phyloP scores from a whole-genome alignment of 2,888 invertebrate genomes.

The Anoplius nigerrimus region DNA sequence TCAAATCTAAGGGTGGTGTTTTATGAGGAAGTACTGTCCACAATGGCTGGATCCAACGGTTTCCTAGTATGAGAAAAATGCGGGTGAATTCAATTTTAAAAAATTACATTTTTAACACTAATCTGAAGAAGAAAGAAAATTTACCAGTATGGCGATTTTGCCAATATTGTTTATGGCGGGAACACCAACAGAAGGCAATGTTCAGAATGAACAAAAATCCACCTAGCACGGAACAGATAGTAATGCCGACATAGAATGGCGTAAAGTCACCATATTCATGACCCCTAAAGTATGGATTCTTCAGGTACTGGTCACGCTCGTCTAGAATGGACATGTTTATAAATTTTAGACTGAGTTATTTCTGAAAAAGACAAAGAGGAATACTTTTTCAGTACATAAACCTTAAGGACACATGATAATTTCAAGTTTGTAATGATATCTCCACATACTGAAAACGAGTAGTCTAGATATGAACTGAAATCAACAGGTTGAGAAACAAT shows the following conservation, averaged over 20 bases:
- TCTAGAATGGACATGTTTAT: slow-evolving; percentile 80
- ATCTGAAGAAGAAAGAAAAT: slow-evolving; percentile 31
- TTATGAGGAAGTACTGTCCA: slow-evolving; percentile 91
- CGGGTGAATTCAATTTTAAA: background rate
- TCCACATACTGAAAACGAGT: no score
- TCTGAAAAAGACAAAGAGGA: slow-evolving; percentile 67
- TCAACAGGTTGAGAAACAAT: no score
- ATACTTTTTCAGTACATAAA: slow-evolving; percentile 35
- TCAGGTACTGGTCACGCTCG: slow-evolving; percentile 79
- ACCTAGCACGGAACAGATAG: slow-evolving; percentile 85
- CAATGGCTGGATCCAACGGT: slow-evolving; percentile 89
- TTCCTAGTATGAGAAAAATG: slow-evolving; percentile 77
- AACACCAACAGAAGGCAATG: slow-evolving; percentile 87
- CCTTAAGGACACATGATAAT: background rate
- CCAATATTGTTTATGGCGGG: slow-evolving; percentile 88
- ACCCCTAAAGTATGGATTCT: slow-evolving; percentile 80
- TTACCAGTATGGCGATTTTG: slow-evolving; percentile 87
- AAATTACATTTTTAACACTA: no score
- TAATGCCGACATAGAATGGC: slow-evolving; percentile 89
- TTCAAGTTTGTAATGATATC: no score
- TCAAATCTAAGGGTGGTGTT: slow-evolving; percentile 87
- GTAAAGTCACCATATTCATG: slow-evolving; percentile 85
- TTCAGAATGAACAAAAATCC: slow-evolving; percentile 85
- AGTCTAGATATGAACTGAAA: no score
- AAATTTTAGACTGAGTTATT: slow-evolving; percentile 62